Percentiles rank a stretch among this genome's conserved stretches.
Conservation (phyloP, 2,888 invertebrate species). For the Limnephilus auricula region DNA sequence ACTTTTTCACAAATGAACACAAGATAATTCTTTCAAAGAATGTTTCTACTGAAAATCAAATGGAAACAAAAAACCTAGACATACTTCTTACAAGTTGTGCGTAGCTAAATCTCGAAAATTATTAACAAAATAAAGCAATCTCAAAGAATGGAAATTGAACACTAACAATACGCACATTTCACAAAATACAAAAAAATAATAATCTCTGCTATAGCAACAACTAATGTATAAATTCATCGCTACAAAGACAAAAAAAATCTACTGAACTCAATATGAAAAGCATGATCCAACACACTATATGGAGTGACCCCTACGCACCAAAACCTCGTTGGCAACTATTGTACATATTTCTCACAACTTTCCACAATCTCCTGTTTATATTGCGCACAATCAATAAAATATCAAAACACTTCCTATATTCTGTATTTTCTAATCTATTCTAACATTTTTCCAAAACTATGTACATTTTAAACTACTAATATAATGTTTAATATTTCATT, state of each 20-base stretch:
- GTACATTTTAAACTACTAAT: slow-evolving; percentile 47
- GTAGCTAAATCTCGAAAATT: background rate
- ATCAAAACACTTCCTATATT: slow-evolving; percentile 44
- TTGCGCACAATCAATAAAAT: slow-evolving; percentile 28
- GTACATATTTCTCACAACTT: slow-evolving; percentile 16
- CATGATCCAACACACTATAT: background rate
- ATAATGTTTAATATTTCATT: slow-evolving; percentile 28
- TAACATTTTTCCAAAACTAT: slow-evolving; percentile 5
- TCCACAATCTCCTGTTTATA: slow-evolving; percentile 17
- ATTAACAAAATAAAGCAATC: no score
- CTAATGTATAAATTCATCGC: background rate
- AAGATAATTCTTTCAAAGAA: no score
- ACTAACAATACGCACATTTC: background rate
- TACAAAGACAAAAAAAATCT: background rate
- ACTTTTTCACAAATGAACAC: no score
- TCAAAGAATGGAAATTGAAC: background rate
- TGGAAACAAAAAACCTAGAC: background rate
- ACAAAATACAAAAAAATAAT: background rate
- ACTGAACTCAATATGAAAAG: background rate
- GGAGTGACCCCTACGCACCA: slow-evolving; percentile 2
- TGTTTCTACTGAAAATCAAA: no score
- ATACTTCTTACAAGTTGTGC: background rate
- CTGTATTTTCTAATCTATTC: slow-evolving; percentile 39
- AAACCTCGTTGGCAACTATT: slow-evolving; percentile 18
- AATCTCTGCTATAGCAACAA: background rate